Evolutionary conservation across 2,888 invertebrate species (phyloP).

Genomic region (Carterocephalus palaemon): DNA sequence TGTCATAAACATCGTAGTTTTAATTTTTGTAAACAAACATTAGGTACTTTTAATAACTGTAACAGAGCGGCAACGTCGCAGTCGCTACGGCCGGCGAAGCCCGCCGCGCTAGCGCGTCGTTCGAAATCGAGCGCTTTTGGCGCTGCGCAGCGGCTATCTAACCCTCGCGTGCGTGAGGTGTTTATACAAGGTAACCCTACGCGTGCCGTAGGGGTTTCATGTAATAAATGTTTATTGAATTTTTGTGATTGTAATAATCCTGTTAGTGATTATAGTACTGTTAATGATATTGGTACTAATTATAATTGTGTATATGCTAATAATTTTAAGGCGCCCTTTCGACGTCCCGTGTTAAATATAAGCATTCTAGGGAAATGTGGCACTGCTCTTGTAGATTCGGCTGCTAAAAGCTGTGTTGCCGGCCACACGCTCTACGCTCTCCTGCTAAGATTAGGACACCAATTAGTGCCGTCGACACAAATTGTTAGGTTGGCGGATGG

Average conservation of each 20-base stretch:
- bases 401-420: conserved; percentile 10
- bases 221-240: too few species aligned
- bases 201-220: neutral
- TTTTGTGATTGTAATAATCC: too few species aligned
- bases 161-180: neutral
- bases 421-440: conserved; percentile 8
- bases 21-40: too few species aligned
- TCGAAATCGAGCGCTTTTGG: too few species aligned
- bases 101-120: too few species aligned
- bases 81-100: too few species aligned
- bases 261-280: neutral
- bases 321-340: neutral
- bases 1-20: too few species aligned
- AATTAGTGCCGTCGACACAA: neutral
- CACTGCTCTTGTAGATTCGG: conserved; percentile 4
- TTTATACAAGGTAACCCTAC: neutral
- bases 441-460: conserved; percentile 2
- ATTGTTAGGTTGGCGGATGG: conserved; percentile 6
- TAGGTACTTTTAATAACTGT: neutral
- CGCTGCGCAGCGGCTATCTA: too few species aligned
- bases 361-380: conserved; percentile 1
- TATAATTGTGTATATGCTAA: neutral
- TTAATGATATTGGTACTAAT: too few species aligned
- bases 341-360: neutral
- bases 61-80: neutral